phyloP scores from a whole-genome alignment of 2,113 vertebrate species.

The Rhombomys opimus region DNA sequence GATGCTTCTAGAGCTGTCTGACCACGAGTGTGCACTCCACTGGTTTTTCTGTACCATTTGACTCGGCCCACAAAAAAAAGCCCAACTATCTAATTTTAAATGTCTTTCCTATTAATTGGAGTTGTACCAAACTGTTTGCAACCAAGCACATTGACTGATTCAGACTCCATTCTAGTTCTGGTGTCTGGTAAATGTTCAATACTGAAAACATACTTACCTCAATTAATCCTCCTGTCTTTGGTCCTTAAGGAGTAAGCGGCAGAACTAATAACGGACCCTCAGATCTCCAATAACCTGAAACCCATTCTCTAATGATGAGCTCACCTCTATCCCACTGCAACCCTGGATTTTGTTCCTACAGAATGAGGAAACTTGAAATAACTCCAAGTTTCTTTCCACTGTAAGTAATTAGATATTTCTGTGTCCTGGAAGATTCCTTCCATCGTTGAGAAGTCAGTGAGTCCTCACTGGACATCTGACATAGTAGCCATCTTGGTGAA shows the following conservation, averaged over 20 bases:
- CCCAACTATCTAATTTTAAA: neutral
- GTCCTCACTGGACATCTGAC: neutral
- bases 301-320: neutral
- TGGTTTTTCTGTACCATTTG: neutral
- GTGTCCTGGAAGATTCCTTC: neutral
- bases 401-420: conserved; percentile 1
- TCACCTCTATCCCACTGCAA: neutral
- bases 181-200: neutral
- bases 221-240: neutral
- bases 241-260: neutral
- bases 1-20: neutral
- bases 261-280: neutral
- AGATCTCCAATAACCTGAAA: neutral
- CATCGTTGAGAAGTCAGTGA: neutral
- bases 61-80: neutral
- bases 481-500: neutral
- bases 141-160: neutral
- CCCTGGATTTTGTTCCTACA: neutral
- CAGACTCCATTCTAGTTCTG: neutral
- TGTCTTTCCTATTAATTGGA: neutral
- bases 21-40: neutral
- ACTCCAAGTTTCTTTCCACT: neutral
- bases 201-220: neutral
- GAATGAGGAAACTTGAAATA: neutral
- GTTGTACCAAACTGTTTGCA: neutral